These are phyloP conservation scores for Scotopteryx bipunctaria DNA, from an alignment of 2,888 invertebrate species.

Conservation along the genomic window DNA sequence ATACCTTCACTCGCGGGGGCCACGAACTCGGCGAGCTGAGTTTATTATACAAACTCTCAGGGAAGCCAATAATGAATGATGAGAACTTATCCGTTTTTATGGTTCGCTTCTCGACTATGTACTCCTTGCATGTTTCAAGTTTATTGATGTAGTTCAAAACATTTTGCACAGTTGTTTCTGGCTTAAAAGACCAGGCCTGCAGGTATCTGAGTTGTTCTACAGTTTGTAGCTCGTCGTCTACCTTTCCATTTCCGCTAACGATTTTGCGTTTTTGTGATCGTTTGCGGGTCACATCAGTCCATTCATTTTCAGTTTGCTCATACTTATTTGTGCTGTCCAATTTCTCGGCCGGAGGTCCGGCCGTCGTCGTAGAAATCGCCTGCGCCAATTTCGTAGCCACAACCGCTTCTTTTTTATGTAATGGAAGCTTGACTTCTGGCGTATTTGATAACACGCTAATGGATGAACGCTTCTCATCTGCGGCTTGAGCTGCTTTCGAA, in stretches of 20 bases:
- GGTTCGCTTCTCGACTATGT: conserved; percentile 10
- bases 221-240: conserved; percentile 7
- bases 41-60: background rate
- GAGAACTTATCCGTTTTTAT: conserved; percentile 8
- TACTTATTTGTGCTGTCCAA: too few species aligned
- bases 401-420: too few species aligned
- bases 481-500: too few species aligned
- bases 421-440: too few species aligned
- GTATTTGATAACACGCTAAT: too few species aligned
- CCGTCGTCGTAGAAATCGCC: too few species aligned
- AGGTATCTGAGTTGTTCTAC: conserved; percentile 6
- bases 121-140: conserved; percentile 2
- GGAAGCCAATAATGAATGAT: conserved; percentile 9
- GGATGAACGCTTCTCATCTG: too few species aligned
- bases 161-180: conserved; percentile 8
- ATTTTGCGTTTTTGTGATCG: background rate
- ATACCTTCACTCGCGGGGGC: conserved; percentile 11
- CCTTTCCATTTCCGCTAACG: background rate
- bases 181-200: conserved; percentile 18
- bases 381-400: too few species aligned
- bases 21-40: conserved; percentile 5
- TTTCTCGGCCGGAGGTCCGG: too few species aligned
- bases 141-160: conserved; percentile 9
- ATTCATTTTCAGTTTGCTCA: background rate
- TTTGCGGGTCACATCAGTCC: background rate